Base-by-base conservation (phyloP, 2,888 invertebrate species). In the Drosophila nr. medialis region DNA sequence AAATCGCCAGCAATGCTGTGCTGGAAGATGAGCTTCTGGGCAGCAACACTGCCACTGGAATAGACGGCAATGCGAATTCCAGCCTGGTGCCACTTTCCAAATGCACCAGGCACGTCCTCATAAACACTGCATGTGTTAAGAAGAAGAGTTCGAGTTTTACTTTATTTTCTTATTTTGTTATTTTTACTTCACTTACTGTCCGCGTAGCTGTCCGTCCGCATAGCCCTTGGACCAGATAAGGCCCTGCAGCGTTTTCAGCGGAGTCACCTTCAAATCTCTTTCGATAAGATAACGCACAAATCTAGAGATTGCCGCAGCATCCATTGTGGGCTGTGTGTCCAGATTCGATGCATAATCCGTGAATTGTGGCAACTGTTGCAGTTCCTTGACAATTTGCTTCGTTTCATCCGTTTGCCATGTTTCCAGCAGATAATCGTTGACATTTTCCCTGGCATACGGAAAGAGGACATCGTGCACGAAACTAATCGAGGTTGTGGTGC, bases 31-130 rank as follows among this genome's bases (percentile, higher is more conserved):
- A 98, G 94, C 91, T 97, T 96, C 92, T 99, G 99, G 18, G 98
- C 97, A 86, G 96, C 96, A 1, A 97, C 95, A 64, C 98, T 98
- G 54, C 98, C 99, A 32, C 98, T 98, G 0, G 99, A 99, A 92
- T 97, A 99, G 72, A 98, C 95, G 91, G 96, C 98, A 56, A 99
- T 94, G 76, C 95, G 95, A 40, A 95, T 94, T 15, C 96, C 96
- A 18, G 94, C 93, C 5, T 95, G 94, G 4, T 94, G 94, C 96
- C 98, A 97, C 69, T 94, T 93, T 89, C 96, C 94, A 54, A 99
- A 94, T 1, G 96, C 95, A 21, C 94, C 94, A 0, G 95, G 94
- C 0, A 98, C 98, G 93, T 99, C 99, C 13, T 96, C 95, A 92
- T 96, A 99, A 34, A 99, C 95, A 92, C 98, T 98, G 93, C 4